Conservation (phyloP, 1,140 invertebrate genomes). For the Pogonognathellus flavescens region DNA sequence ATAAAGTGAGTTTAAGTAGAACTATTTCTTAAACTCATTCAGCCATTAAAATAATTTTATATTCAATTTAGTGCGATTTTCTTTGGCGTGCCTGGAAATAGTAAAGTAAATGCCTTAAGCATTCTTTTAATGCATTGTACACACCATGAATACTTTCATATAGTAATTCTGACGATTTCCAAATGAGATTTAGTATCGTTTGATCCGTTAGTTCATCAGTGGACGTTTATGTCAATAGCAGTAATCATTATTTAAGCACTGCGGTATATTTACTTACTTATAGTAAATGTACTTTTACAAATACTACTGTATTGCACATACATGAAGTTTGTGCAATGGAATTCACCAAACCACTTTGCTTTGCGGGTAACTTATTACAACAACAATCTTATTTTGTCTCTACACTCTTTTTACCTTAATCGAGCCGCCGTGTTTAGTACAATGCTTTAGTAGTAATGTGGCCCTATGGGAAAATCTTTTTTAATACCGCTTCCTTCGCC, state of each 20-base stretch:
- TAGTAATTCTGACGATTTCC: not conserved
- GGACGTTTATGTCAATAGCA: slow-evolving; percentile 36
- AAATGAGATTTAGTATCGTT: slow-evolving; percentile 28
- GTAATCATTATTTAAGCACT: not conserved
- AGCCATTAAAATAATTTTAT: slow-evolving; percentile 43
- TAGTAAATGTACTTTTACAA: slow-evolving; percentile 7
- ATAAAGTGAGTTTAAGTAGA: slow-evolving; percentile 8
- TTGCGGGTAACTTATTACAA: slow-evolving; percentile 26
- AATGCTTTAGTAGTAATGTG: slow-evolving; percentile 11
- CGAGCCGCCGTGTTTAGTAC: slow-evolving; percentile 22
- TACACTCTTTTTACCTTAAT: not conserved
- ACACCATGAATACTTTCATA: not conserved
- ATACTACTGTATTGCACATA: slow-evolving; percentile 24
- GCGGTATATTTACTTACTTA: not conserved
- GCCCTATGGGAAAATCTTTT: slow-evolving; percentile 23
- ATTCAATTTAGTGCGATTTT: slow-evolving; percentile 24
- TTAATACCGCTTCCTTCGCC: slow-evolving; percentile 22
- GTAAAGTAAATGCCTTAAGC: not conserved
- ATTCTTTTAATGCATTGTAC: not conserved
- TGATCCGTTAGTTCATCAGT: slow-evolving; percentile 35
- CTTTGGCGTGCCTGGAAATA: slow-evolving; percentile 35
- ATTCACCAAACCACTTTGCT: not conserved
- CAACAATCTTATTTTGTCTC: not conserved
- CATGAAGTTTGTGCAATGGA: not conserved
- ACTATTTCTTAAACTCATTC: slow-evolving; percentile 12